Evolutionary conservation across 2,113 vertebrate species (phyloP).

Genomic region (Nycticebus coucang): DNA sequence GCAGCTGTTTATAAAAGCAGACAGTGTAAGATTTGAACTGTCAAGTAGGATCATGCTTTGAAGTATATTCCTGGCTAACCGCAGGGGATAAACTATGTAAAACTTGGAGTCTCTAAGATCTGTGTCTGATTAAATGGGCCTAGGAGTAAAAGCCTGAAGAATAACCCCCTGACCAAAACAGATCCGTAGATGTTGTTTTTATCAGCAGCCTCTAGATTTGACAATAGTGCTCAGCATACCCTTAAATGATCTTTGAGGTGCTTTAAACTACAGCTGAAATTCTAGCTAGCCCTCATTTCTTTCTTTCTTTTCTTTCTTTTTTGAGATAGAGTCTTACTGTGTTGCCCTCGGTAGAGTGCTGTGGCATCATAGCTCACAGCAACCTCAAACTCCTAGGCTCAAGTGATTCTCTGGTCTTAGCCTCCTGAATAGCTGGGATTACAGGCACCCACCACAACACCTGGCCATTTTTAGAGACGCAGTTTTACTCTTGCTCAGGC

Average conservation of each 20-base stretch:
- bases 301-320: no score
- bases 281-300: not conserved
- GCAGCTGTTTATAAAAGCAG: conserved; percentile 57
- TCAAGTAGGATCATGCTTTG: conserved; percentile 31
- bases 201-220: conserved; percentile 4
- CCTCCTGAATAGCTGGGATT: no score
- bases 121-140: conserved; percentile 44
- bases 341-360: no score
- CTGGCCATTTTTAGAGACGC: no score
- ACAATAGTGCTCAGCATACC: not conserved
- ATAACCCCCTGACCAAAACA: not conserved
- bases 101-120: not conserved
- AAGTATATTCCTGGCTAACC: conserved; percentile 53
- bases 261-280: conserved; percentile 20
- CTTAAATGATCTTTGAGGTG: conserved; percentile 19
- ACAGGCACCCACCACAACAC: no score
- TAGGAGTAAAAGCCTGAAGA: not conserved
- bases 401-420: no score
- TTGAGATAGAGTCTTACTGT: no score
- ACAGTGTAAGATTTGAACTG: conserved; percentile 48
- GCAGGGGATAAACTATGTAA: conserved; percentile 29
- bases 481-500: no score
- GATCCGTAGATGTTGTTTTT: not conserved
- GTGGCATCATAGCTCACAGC: no score
- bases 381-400: no score